Percentiles rank a stretch among this genome's conserved stretches.
phyloP scores from a whole-genome alignment of 2,797 vertebrate species.

The Enteromius radiatus region DNA sequence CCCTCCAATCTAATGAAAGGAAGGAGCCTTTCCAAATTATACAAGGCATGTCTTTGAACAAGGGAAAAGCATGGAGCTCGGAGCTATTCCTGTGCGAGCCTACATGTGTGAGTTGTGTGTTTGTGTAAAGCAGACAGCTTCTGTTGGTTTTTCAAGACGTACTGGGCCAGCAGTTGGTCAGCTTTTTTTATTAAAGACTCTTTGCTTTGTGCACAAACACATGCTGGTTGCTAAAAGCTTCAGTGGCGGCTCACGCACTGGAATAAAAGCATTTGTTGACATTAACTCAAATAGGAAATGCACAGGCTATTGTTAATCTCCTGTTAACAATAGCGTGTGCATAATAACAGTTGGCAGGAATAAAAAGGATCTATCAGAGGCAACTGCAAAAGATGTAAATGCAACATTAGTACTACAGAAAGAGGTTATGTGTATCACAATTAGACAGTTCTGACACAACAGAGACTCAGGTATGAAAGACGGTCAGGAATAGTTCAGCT shows the following conservation, averaged over 20 bases:
- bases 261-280: conserved; percentile 76
- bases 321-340: conserved; percentile 16
- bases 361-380: conserved; percentile 36
- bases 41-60: conserved; percentile 60
- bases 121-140: conserved; percentile 59
- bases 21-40: conserved; percentile 68
- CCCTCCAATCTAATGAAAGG: conserved; percentile 73
- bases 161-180: conserved; percentile 70
- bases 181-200: conserved; percentile 61
- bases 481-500: conserved; percentile 27
- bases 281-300: conserved; percentile 68
- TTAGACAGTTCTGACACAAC: conserved; percentile 14
- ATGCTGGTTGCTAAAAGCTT: conserved; percentile 75
- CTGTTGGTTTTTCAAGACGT: conserved; percentile 76
- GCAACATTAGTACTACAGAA: conserved; percentile 39
- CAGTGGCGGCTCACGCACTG: conserved; percentile 66
- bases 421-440: conserved; percentile 31
- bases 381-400: conserved; percentile 38
- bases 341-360: conserved; percentile 34
- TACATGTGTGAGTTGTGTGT: conserved; percentile 61
- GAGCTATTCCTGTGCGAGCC: conserved; percentile 49
- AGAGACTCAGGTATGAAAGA: conserved; percentile 31
- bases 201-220: conserved; percentile 73
- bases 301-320: conserved; percentile 38
- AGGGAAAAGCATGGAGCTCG: conserved; percentile 58